A percentile compares a stretch with the other conserved stretches of the same genome.
phyloP scores from a whole-genome alignment of 2,113 vertebrate species.

The Tichodroma muraria region DNA sequence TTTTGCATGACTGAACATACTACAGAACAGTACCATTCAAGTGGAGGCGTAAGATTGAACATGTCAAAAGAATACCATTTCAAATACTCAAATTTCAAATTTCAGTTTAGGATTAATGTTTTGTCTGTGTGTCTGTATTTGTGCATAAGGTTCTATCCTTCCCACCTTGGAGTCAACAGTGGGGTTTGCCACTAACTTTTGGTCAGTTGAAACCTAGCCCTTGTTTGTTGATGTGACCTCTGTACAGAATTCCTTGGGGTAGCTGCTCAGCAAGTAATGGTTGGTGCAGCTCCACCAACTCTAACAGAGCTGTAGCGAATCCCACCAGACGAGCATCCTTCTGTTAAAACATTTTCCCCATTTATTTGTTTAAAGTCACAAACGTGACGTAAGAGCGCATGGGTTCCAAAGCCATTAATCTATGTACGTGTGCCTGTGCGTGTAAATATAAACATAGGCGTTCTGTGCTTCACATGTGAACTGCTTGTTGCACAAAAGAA shows the following conservation, averaged over 20 bases:
- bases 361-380: neutral
- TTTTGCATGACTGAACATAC: neutral
- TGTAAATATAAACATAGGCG: neutral
- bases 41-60: neutral
- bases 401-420: constrained; percentile 7
- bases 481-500: constrained; percentile 32
- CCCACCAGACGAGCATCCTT: neutral
- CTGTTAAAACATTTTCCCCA: neutral
- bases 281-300: neutral
- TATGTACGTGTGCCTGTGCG: neutral
- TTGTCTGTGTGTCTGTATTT: neutral
- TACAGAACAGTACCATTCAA: neutral
- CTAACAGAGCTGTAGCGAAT: neutral
- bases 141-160: neutral
- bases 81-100: neutral
- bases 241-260: neutral
- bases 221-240: neutral
- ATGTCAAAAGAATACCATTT: neutral
- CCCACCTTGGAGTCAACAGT: neutral
- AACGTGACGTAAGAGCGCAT: neutral
- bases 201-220: neutral
- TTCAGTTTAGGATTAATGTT: neutral
- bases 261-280: neutral
- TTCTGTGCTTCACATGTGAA: constrained; percentile 40
- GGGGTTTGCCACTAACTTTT: neutral